Base-by-base conservation (phyloP, 2,113 vertebrate species). In the Glaucidium brasilianum region DNA sequence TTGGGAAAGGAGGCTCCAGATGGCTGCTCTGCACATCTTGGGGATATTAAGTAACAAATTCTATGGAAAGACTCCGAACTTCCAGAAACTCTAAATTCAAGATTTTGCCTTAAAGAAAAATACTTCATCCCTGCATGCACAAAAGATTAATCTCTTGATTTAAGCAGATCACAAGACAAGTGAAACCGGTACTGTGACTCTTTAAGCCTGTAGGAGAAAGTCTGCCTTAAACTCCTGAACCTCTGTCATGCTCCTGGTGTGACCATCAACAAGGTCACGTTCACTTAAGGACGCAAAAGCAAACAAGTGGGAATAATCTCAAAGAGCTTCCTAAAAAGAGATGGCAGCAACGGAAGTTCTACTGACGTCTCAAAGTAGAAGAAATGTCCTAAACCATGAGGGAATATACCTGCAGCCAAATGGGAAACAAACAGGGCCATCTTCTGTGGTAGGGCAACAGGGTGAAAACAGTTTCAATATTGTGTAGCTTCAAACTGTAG, bases 91-190 rank as follows among this genome's bases (percentile, higher is more conserved):
- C 53, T 88, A 69, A 91, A 4, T 91, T 95, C 20, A 77, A 88
- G 68, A 83, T 77, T 94, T 85, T 77, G 62, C 58, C 72, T 85
- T 66, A 90, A 15, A 90, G 64, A 81, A 91, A 91, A 95, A 87
- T 53, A 59, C 27, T 69, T 92, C 68, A 87, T 68, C 62, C 78
- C 63, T 32, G 56, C 66, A 71, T 1, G 2, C 34, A 63, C 75
- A 81, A 81, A 74, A 92, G 56, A 77, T 90, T 94, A 91, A 91
- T 89, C 86, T 92, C 84, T 71, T 74, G 73, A 71, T 96, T 96
- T 89, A 92, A 95, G 76, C 49, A 91, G 73, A 92, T 94, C 89
- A 85, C 49, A 94, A 85, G 68, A 81, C 86, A 89, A 89, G 55
- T 29, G 50, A 81, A 96, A 95, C 84, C 74, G 84, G 64, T 89